These are phyloP conservation scores for Saturnia japonica DNA, from an alignment of 2,888 invertebrate genomes.

Conservation along the genomic window DNA sequence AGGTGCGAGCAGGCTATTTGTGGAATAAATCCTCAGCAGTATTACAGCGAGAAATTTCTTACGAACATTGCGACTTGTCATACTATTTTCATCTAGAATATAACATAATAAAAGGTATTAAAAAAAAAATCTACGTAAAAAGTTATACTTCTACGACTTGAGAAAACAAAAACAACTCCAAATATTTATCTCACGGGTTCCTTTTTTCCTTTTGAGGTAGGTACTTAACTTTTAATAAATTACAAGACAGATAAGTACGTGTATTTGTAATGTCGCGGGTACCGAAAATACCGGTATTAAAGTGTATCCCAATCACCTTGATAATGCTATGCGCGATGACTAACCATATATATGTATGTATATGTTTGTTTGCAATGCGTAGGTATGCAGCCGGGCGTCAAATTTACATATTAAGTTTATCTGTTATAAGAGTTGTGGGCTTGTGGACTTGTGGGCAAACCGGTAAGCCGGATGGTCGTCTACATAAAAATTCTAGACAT, in stretches of 20 bases:
- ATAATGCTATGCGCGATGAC: slow-evolving; percentile 1
- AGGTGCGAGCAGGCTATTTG: slow-evolving; percentile 6
- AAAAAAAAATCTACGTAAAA: too few species aligned
- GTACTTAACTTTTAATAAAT: too few species aligned
- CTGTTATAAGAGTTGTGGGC: slow-evolving; percentile 16
- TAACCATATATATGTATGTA: background rate
- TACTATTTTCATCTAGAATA: background rate
- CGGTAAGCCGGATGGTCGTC: slow-evolving; percentile 13
- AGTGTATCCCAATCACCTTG: slow-evolving; percentile 7
- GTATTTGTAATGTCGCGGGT: background rate
- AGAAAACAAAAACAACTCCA: too few species aligned
- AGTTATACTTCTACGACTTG: too few species aligned
- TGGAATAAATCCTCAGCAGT: background rate
- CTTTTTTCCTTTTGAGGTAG: too few species aligned
- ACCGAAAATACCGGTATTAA: background rate
- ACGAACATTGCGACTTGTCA: background rate
- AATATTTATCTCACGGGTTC: too few species aligned
- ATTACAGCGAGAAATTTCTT: background rate
- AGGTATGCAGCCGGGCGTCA: slow-evolving; percentile 14
- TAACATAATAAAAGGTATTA: too few species aligned
- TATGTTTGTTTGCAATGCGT: slow-evolving; percentile 4
- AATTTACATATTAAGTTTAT: slow-evolving; percentile 13
- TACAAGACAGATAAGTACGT: too few species aligned
- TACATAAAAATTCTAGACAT: slow-evolving; percentile 18
- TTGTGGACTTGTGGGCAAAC: too few species aligned